Conservation (phyloP, 2,113 vertebrate genomes). For the Podocnemis expansa region DNA sequence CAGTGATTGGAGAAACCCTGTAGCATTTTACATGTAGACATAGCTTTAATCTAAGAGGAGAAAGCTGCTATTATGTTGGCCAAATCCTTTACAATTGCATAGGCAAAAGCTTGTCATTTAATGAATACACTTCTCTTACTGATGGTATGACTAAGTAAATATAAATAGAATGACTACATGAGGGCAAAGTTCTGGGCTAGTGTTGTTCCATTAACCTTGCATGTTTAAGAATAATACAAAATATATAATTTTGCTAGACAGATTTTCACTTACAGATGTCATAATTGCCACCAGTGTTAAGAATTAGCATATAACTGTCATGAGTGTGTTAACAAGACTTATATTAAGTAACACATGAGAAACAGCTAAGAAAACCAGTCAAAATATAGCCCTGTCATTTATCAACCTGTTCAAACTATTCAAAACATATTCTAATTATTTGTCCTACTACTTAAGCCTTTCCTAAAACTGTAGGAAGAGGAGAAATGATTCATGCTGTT, state of each 20-base stretch:
- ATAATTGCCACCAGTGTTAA: background rate
- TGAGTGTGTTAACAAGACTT: background rate
- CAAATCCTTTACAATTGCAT: background rate
- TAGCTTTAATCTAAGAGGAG: background rate
- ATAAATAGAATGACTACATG: background rate
- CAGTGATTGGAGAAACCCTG: background rate
- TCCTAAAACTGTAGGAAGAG: background rate
- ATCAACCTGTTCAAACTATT: background rate
- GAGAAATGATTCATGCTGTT: background rate
- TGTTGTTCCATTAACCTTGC: background rate
- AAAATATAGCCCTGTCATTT: background rate
- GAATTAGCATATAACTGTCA: background rate
- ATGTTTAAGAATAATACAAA: background rate
- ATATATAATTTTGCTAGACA: background rate
- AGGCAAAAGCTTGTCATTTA: conserved; percentile 8
- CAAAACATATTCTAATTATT: background rate
- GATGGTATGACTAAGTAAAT: background rate
- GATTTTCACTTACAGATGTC: background rate
- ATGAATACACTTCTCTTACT: conserved; percentile 15
- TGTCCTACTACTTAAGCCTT: background rate
- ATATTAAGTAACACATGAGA: background rate
- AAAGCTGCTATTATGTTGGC: background rate
- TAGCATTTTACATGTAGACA: background rate
- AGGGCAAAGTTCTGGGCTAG: background rate
- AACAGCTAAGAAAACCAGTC: background rate